A percentile compares a stretch with the other conserved stretches of the same genome.
phyloP scores from a whole-genome alignment of 2,888 invertebrate genomes.

The Epistrophe grossulariae region DNA sequence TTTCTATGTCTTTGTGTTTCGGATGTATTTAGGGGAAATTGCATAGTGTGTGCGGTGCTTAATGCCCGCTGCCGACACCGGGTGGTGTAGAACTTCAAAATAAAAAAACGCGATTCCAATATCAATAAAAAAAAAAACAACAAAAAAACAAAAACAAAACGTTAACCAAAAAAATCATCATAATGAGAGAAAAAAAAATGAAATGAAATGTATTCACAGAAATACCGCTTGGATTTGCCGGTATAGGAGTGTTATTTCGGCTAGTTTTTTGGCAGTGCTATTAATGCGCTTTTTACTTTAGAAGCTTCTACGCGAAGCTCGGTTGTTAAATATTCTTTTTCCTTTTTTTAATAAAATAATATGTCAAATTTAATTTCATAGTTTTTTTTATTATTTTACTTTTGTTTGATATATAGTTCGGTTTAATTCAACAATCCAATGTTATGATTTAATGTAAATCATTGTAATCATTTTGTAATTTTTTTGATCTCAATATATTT shows the following conservation, averaged over 20 bases:
- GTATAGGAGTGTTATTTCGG: slow-evolving; percentile 78
- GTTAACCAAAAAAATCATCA: slow-evolving; percentile 37
- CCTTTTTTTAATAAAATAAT: slow-evolving; percentile 18
- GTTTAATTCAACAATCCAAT: background rate
- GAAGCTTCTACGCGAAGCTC: slow-evolving; percentile 62
- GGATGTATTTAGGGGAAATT: slow-evolving; percentile 60
- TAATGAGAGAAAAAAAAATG: slow-evolving; percentile 43
- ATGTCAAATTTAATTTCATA: background rate
- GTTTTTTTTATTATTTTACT: slow-evolving; percentile 7
- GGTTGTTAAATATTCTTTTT: slow-evolving; percentile 37
- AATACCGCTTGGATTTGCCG: slow-evolving; percentile 73
- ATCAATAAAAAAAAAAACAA: slow-evolving; percentile 50
- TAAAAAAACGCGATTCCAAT: slow-evolving; percentile 68
- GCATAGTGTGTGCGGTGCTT: slow-evolving; percentile 65
- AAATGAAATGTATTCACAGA: slow-evolving; percentile 64
- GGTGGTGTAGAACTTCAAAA: slow-evolving; percentile 53
- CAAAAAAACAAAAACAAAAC: slow-evolving; percentile 28
- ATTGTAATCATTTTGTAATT: background rate
- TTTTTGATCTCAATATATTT: slow-evolving; percentile 25
- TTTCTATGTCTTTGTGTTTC: slow-evolving; percentile 56
- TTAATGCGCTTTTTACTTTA: slow-evolving; percentile 80
- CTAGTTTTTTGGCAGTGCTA: slow-evolving; percentile 80
- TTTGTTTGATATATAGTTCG: background rate
- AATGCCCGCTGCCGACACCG: slow-evolving; percentile 27
- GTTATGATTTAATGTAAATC: background rate